These are phyloP conservation scores for Eira barbara DNA, from an alignment of 2,113 vertebrate species.

Conservation along the genomic window DNA sequence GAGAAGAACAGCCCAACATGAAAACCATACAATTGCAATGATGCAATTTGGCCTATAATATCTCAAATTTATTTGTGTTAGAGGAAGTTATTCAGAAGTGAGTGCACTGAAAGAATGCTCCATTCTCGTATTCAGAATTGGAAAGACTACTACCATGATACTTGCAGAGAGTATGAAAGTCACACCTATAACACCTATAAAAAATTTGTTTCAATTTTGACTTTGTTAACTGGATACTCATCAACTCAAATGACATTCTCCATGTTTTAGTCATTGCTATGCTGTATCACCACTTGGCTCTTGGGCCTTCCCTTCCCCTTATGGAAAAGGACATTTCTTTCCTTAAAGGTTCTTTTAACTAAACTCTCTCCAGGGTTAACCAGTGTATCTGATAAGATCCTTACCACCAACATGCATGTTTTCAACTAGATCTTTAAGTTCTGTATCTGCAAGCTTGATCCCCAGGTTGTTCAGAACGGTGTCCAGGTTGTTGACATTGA, in stretches of 20 bases:
- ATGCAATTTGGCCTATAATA: background rate
- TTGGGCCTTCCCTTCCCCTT: background rate
- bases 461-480: conserved; percentile 25
- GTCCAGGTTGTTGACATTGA: conserved; percentile 3
- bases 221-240: background rate
- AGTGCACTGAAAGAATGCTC: background rate
- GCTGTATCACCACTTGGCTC: background rate
- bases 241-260: background rate
- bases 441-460: background rate
- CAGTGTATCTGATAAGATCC: background rate
- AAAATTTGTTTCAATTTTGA: background rate
- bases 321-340: background rate
- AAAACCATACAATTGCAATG: background rate
- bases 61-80: background rate
- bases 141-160: background rate
- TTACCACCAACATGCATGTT: conserved; percentile 23
- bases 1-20: background rate
- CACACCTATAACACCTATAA: background rate
- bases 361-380: background rate
- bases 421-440: conserved; percentile 38
- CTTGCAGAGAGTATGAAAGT: background rate
- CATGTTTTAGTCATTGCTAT: background rate
- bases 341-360: background rate
- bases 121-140: background rate
- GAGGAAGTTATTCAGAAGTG: background rate